Base-by-base conservation (phyloP, 2,797 vertebrate genomes). In the Oreochromis mossambicus region DNA sequence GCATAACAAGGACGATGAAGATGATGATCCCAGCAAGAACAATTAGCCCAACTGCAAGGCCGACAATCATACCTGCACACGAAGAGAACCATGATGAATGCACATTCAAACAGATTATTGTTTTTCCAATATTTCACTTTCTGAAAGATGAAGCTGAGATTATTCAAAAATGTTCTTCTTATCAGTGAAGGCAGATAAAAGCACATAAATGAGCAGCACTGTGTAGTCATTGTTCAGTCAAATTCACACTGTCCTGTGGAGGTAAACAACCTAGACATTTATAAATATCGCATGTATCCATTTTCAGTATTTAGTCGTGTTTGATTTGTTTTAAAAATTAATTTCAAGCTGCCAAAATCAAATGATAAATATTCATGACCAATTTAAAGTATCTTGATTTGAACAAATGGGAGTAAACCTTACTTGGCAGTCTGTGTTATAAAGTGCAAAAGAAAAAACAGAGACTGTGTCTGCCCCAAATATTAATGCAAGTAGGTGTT, bases 31-130 rank as follows among this genome's bases (percentile, higher is more conserved):
- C 94, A 43, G 80, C 86, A 77, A 96, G 68, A 6, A 96, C 32
- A 19, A 89, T 90, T 77, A 97, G 86, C 82, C 91, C 92, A 32
- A 96, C 94, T 8, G 79, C 91, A 13, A 96, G 89, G 58, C 94
- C 92, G 6, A 89, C 5, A 9, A 90, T 13, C 12, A 10, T 5
- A 78, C 56, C 96, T 96, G 68, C 50, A 90, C 17, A 88, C n/a
- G 89, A 51, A 92, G 21, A 78, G 13, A 87, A 51, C 76, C 55
- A 77, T 7, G 58, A 48, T 48, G 6, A 68, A 52, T 38, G 1
- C 29, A 63, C 34, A 32, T 58, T 15, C 54, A 50, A 7, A 66
- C 6, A 14, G 36, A 5, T 17, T 7, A 41, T 24, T n/a, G 32
- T 52, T 83, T 9, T 26, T 43, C 11, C 5, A 43, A 70, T 24